Percentiles rank a stretch among this genome's conserved stretches.
Conservation (phyloP, 2,888 invertebrate genomes). For the Tenthredo mesomela region DNA sequence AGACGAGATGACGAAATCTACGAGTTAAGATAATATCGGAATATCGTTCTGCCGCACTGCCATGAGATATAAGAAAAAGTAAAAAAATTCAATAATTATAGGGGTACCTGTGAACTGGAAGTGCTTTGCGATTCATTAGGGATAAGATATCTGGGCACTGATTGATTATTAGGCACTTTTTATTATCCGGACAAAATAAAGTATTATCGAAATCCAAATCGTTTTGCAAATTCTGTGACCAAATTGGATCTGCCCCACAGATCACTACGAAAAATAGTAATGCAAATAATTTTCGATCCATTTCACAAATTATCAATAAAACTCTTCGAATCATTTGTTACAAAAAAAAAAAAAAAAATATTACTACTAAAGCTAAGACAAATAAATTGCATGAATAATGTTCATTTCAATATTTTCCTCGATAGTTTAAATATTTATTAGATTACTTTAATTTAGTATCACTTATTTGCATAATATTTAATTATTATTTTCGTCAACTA, state of each 20-base stretch:
- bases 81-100: slow-evolving; percentile 33
- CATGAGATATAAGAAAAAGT: neutral
- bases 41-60: neutral
- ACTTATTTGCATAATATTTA: neutral
- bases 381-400: neutral
- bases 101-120: slow-evolving; percentile 70
- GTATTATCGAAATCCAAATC: slow-evolving; percentile 58
- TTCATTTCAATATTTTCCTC: neutral
- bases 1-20: slow-evolving; percentile 70
- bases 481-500: neutral
- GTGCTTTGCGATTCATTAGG: slow-evolving; percentile 64
- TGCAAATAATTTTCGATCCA: neutral
- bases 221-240: slow-evolving; percentile 52
- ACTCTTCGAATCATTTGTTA: neutral
- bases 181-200: slow-evolving; percentile 63
- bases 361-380: neutral
- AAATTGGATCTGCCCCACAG: slow-evolving; percentile 25
- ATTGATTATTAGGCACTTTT: slow-evolving; percentile 64
- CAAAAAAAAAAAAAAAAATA: neutral
- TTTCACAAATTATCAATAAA: neutral
- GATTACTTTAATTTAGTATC: neutral
- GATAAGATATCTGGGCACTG: slow-evolving; percentile 64
- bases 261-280: neutral
- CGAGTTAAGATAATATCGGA: neutral
- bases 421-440: neutral